These are phyloP conservation scores for Galago senegalensis DNA, from an alignment of 2,797 vertebrate species.

Conservation along the genomic window DNA sequence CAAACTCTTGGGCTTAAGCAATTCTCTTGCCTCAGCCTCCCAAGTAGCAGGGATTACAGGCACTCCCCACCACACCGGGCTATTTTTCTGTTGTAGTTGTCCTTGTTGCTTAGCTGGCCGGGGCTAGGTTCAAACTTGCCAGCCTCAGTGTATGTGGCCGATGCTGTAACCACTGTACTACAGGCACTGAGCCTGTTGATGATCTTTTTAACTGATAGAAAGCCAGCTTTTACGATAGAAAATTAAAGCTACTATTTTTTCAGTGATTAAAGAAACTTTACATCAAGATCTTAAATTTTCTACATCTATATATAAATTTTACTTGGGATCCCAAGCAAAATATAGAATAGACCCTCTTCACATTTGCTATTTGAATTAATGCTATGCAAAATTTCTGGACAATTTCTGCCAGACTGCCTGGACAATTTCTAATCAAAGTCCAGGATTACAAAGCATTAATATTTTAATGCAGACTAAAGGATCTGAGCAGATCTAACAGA, in stretches of 20 bases:
- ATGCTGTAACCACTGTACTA: no score
- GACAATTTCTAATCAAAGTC: conserved; percentile 26
- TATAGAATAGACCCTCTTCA: neutral
- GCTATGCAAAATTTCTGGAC: neutral
- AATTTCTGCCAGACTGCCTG: neutral
- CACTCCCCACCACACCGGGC: no score
- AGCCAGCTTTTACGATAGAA: conserved; percentile 25
- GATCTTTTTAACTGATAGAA: conserved; percentile 26
- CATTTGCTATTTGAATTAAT: conserved; percentile 52
- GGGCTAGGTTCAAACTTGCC: no score
- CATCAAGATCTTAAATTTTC: conserved; percentile 15
- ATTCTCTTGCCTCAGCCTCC: no score
- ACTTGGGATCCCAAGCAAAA: conserved; percentile 21
- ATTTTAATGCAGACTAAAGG: neutral
- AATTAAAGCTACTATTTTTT: conserved; percentile 52
- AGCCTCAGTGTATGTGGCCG: no score
- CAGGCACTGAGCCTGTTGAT: neutral
- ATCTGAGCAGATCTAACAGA: neutral
- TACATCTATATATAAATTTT: conserved; percentile 6
- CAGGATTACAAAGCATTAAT: neutral
- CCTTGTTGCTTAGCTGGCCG: no score
- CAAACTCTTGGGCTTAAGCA: no score
- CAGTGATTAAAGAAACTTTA: conserved; percentile 27
- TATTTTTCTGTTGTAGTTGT: no score
- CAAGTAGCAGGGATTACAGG: no score